Evolutionary conservation across 2,888 invertebrate genomes (phyloP), one percentile per base, ranked within the genome.

Genomic region (Polydrusus pterygomalis): DNA sequence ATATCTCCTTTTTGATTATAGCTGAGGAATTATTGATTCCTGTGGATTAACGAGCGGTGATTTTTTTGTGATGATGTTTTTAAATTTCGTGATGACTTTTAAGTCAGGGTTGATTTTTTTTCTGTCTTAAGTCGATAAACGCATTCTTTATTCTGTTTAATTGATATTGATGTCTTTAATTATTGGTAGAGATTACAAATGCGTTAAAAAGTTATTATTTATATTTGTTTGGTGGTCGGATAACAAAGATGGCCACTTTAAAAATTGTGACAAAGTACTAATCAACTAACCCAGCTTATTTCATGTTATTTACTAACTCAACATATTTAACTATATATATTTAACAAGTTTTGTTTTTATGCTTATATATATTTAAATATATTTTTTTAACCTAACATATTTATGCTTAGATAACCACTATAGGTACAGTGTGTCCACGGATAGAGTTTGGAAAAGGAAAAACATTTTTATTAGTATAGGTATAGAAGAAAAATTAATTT

Each of bases 1-100:
- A 79, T 94, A 94, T 82, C 87, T 95, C 47, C 88, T 93, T 64
- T 94, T 93, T 84, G 92, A 94, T 80, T 92, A 90, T 80, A 89
- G 89, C 83, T 91, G 89, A 86, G 74, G 45, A 62, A 34, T 58
- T 75, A 65, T 70, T 13, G 58, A 11, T 60, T 10, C 45, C 10
- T 60, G 17, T 58, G 34, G 15, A n/a, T n/a, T n/a, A 71, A 71
- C 54, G n/a, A 40, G 38, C 56, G 68, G 70, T 75, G 75, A 71
- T 75, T 40, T 30, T 70, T 75, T 68, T 74, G 68, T 75, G 70
- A 70, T 75, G 74, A 58, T 72, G 47, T 65, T 65, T 64, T 70
- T 11, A 20, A 54, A 51, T 68, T 30, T 70, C 30, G 45, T 25
- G 45, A 72, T 40, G 58, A 47, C 18, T 75, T 74, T 20, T 58